phyloP scores from a whole-genome alignment of 2,888 invertebrate genomes.

The Ectemnius continuus region DNA sequence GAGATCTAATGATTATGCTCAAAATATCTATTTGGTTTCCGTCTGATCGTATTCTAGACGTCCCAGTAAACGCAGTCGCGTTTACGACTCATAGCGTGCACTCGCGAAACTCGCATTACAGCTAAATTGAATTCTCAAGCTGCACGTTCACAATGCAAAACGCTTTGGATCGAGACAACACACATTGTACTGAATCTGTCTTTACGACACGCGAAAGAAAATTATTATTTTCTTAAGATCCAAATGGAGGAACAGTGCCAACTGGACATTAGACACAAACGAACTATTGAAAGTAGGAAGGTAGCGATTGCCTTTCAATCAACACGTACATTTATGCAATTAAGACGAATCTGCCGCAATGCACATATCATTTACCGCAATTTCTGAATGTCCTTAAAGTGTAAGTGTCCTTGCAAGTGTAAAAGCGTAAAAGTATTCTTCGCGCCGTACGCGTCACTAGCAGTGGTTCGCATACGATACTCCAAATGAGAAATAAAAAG shows the following conservation, averaged over 20 bases:
- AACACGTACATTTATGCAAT: background rate
- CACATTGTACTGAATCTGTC: background rate
- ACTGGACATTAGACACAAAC: constrained; percentile 9
- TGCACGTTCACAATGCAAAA: constrained; percentile 15
- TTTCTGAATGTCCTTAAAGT: constrained; percentile 38
- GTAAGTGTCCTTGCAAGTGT: constrained; percentile 46
- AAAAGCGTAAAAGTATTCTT: constrained; percentile 24
- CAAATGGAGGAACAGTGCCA: background rate
- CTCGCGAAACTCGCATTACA: constrained; percentile 25
- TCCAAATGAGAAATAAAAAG: constrained; percentile 35
- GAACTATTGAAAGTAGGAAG: constrained; percentile 30
- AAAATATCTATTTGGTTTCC: constrained; percentile 54
- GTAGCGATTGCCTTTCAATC: constrained; percentile 8
- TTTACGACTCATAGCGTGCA: constrained; percentile 36
- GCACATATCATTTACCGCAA: constrained; percentile 55
- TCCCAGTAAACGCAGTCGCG: constrained; percentile 15
- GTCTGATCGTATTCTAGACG: constrained; percentile 51
- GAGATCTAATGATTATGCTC: constrained; percentile 41
- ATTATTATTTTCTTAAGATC: background rate
- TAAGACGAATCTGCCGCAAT: constrained; percentile 44
- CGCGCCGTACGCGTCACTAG: constrained; percentile 1
- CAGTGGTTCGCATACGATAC: constrained; percentile 6
- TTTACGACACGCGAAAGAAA: constrained; percentile 5
- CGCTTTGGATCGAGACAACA: constrained; percentile 17
- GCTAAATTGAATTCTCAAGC: constrained; percentile 24